Evolutionary conservation across 2,888 invertebrate genomes (phyloP).

Genomic region (Invenusta paracnida): DNA sequence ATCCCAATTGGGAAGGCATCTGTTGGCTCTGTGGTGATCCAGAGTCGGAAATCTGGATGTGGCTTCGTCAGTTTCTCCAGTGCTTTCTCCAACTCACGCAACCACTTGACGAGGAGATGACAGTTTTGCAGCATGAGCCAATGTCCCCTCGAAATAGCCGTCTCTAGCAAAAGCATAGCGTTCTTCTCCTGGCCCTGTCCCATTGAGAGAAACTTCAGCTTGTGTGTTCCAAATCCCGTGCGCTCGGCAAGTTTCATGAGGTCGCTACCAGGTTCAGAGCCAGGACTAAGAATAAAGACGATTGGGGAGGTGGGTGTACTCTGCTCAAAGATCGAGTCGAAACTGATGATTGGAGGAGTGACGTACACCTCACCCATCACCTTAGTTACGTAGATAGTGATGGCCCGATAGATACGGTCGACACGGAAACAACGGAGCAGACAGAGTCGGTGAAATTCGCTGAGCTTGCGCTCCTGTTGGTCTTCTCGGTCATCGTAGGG

Average conservation of each 20-base stretch:
- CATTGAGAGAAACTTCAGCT: slow-evolving; percentile 61
- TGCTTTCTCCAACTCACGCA: slow-evolving; percentile 75
- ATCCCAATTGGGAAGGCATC: slow-evolving; percentile 82
- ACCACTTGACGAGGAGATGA: slow-evolving; percentile 75
- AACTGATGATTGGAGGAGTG: slow-evolving; percentile 78
- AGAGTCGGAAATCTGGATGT: slow-evolving; percentile 82
- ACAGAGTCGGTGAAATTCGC: slow-evolving; percentile 71
- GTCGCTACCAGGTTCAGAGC: slow-evolving; percentile 61
- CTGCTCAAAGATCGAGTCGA: slow-evolving; percentile 78
- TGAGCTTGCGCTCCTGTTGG: no score
- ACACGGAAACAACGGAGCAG: slow-evolving; percentile 80
- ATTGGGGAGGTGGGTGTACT: slow-evolving; percentile 68
- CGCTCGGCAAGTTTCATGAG: slow-evolving; percentile 61
- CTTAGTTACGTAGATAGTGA: slow-evolving; percentile 74
- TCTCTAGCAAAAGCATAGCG: slow-evolving; percentile 64
- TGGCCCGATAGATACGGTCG: slow-evolving; percentile 79
- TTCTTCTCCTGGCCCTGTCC: slow-evolving; percentile 64
- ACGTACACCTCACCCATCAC: slow-evolving; percentile 82
- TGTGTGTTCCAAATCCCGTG: slow-evolving; percentile 59
- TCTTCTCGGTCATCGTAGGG: slow-evolving; percentile 69
- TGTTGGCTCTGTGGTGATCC: slow-evolving; percentile 85
- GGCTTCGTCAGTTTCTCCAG: slow-evolving; percentile 74
- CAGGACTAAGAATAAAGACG: slow-evolving; percentile 62
- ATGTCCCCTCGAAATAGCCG: slow-evolving; percentile 66
- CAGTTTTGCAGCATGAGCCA: slow-evolving; percentile 91